A percentile compares a stretch with the other conserved stretches of the same genome.
Evolutionary conservation across 2,888 invertebrate genomes (phyloP).

Genomic region (Petrolisthes cinctipes): DNA sequence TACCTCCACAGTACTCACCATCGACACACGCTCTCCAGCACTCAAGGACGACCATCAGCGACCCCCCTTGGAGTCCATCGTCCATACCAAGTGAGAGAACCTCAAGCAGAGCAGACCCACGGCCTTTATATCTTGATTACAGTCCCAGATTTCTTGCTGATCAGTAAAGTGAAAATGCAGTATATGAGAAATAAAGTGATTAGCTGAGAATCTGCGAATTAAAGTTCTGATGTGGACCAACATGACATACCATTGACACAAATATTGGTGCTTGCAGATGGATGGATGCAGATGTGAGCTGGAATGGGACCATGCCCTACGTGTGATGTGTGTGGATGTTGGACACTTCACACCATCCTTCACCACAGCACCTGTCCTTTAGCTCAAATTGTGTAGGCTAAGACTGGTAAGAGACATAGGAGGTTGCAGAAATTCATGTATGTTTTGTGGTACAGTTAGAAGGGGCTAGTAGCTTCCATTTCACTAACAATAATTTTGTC

Average conservation of each 20-base stretch:
- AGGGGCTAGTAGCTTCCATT: too few species aligned
- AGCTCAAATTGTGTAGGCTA: too few species aligned
- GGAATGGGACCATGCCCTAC: conserved; percentile 40
- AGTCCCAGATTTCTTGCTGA: neutral
- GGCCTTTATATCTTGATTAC: neutral
- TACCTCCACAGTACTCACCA: conserved; percentile 39
- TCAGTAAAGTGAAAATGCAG: neutral
- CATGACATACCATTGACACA: neutral
- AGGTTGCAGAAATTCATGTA: too few species aligned
- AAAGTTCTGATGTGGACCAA: neutral
- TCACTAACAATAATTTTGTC: too few species aligned
- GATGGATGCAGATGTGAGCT: conserved; percentile 40
- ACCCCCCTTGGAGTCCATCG: conserved; percentile 40
- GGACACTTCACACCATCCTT: too few species aligned
- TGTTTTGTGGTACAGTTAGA: too few species aligned
- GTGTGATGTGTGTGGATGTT: neutral
- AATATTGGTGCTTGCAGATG: conserved; percentile 17
- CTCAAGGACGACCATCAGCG: conserved; percentile 32
- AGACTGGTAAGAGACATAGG: too few species aligned
- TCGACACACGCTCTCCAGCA: conserved; percentile 34
- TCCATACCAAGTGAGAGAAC: conserved; percentile 48
- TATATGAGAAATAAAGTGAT: neutral
- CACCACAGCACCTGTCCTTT: too few species aligned
- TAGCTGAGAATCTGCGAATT: neutral
- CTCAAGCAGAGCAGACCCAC: conserved; percentile 1